Evolutionary conservation across 2,797 vertebrate genomes (phyloP), one percentile per base, ranked within the genome.

Genomic region (Tachyglossus aculeatus): DNA sequence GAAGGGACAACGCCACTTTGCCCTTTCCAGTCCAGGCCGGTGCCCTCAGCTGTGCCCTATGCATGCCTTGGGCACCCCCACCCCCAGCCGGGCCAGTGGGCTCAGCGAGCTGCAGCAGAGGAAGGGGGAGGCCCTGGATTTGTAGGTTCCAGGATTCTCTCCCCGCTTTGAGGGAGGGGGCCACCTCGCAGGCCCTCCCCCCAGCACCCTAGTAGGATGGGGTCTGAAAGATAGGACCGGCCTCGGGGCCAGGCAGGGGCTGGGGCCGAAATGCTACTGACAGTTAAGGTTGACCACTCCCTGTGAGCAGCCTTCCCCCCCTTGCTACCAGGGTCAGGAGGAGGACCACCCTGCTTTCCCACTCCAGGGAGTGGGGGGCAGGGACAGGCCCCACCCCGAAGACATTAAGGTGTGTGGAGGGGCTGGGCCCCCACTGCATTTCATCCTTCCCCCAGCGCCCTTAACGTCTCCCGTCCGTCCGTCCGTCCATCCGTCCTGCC

Each of bases 61-160:
- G 84, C 77, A 77, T 71, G 78, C 74, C 61, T 78, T 69, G 62
- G 61, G 66, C 44, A 51, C 56, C 62, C 67, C 11, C 14, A 33
- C 3, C 2, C 47, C 63, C 55, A 74, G 57, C 72, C 66, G 45
- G 61, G 65, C 58, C 76, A 48, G 29, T 41, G 56, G 44, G 52
- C 36, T 57, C 31, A 60, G 52, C 37, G n/a, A 60, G 62, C 63
- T 55, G 34, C 36, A 74, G 24, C 39, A 1, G 3, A 31, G 39
- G 50, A 32, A 21, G 18, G 24, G 38, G 48, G 25, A 29, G 43
- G 27, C 39, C 57, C 9, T 15, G 33, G 9, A 7, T 14, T 24
- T 10, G 12, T 24, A 34, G 38, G 32, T 61, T 67, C 31, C 43
- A n/a, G 36, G 24, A 50, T 48, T 27, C n/a, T 39, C n/a, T 19